Base-by-base conservation (phyloP, 64 coral and sea anemone species). In the Porites australiensis region DNA sequence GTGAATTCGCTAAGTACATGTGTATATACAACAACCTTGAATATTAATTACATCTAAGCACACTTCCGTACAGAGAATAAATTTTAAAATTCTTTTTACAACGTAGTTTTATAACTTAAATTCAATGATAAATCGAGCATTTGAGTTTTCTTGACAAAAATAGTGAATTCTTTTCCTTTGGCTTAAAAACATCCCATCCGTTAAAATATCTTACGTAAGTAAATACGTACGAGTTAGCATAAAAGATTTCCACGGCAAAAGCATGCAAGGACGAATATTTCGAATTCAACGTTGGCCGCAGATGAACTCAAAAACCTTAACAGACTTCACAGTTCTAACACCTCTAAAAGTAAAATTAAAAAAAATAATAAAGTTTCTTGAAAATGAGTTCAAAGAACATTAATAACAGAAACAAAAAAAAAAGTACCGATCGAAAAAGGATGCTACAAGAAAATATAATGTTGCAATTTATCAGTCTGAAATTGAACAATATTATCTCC, bases 401-500 rank as follows among this genome's bases (percentile, higher is more conserved):
- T 50, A 50, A 15, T 5, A 76, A 16, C 8, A 23, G 46, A 49
- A 19, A 49, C 13, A 50, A 20, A 70, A 70, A 21, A 76, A 52
- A 76, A 76, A 50, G 48, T 76, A 51, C 47, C 44, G 47, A 46
- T 76, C 45, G 15, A 6, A 50, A 50, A 5, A 83, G 60, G 69
- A 13, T 69, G 47, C 2, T 5, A 67, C 27, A 64, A 82, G 46
- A 62, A 58, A 64, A 84, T 48, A 49, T 52, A 78, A 78, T 50
- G 47, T 23, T 75, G 21, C 50, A 75, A 21, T 61, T 10, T 75
- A 64, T 58, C 8, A 75, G n/a, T 51, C 4, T 58, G 20, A 74
- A 37, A 74, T 73, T 20, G 46, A 50, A 13, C 37, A 75, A 91
- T 37, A 37, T 91, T 74, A 98, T 88, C 95, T 94, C 49, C 95